A percentile compares a stretch with the other conserved stretches of the same genome.
Conservation (phyloP, 1,140 invertebrate species). For the Pseudomyrmex pallidus region DNA sequence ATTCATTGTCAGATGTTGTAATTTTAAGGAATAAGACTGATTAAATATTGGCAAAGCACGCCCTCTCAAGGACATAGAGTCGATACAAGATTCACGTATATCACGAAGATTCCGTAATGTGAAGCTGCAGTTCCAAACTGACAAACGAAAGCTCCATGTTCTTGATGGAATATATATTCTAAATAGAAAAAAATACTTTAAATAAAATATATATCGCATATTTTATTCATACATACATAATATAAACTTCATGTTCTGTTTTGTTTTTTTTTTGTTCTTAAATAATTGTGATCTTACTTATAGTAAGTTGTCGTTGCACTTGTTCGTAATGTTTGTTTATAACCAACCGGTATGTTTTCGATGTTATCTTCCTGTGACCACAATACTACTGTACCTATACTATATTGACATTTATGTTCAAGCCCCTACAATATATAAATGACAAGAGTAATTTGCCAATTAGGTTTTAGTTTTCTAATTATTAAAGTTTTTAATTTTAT, state of each 20-base stretch:
- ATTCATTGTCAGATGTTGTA: conserved; percentile 78
- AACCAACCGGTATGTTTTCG: conserved; percentile 81
- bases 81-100: conserved; percentile 79
- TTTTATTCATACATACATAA: not conserved
- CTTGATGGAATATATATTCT: conserved; percentile 86
- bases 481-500: too few relatives aligned
- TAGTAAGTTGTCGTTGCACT: conserved; percentile 82
- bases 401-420: conserved; percentile 86
- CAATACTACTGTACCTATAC: conserved; percentile 85
- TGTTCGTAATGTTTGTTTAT: conserved; percentile 78
- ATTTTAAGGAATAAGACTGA: conserved; percentile 74
- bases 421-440: conserved; percentile 74
- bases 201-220: not conserved
- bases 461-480: too few relatives aligned
- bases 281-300: conserved; percentile 78
- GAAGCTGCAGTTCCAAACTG: conserved; percentile 84
- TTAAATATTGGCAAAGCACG: conserved; percentile 83
- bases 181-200: conserved; percentile 43
- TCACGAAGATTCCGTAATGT: conserved; percentile 71
- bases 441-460: not conserved
- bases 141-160: conserved; percentile 84
- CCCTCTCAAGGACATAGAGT: conserved; percentile 81
- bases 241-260: not conserved
- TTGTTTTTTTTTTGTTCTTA: not conserved
- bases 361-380: conserved; percentile 84